phyloP scores from a whole-genome alignment of 2,888 invertebrate species.

The Epirrhoe tristata region DNA sequence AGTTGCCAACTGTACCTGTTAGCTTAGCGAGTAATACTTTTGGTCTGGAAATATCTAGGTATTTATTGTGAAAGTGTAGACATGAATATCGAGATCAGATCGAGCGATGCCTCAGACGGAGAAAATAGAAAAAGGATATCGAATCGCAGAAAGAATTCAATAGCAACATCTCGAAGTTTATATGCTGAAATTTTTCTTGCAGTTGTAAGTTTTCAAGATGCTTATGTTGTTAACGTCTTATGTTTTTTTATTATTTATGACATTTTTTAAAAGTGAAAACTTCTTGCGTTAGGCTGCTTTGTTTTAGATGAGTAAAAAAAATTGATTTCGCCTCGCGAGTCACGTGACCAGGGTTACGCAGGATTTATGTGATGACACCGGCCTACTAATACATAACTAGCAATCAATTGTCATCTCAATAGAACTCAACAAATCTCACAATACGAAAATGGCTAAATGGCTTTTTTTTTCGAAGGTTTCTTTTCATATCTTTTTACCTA shows the following conservation, averaged over 20 bases:
- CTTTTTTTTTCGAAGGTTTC: too few species aligned
- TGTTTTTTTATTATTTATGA: background rate
- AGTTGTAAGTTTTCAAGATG: constrained; percentile 11
- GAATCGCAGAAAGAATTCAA: constrained; percentile 69
- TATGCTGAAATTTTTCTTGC: constrained; percentile 41
- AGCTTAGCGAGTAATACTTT: constrained; percentile 41
- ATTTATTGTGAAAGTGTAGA: constrained; percentile 52
- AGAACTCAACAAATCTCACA: too few species aligned
- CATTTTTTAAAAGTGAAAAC: background rate
- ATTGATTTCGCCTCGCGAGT: too few species aligned
- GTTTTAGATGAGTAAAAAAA: too few species aligned
- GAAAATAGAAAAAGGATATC: constrained; percentile 77
- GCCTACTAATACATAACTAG: too few species aligned
- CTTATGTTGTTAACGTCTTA: constrained; percentile 6
- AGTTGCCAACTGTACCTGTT: constrained; percentile 6
- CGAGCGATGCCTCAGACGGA: constrained; percentile 55
- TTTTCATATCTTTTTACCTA: too few species aligned
- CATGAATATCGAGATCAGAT: constrained; percentile 55
- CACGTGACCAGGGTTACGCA: too few species aligned
- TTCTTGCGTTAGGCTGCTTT: background rate
- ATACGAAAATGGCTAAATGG: too few species aligned
- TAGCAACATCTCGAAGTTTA: constrained; percentile 68
- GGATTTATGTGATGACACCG: too few species aligned
- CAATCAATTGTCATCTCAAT: too few species aligned
- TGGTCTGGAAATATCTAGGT: constrained; percentile 41